phyloP scores from a whole-genome alignment of 2,888 invertebrate genomes.

The Agrenia bidenticulata region DNA sequence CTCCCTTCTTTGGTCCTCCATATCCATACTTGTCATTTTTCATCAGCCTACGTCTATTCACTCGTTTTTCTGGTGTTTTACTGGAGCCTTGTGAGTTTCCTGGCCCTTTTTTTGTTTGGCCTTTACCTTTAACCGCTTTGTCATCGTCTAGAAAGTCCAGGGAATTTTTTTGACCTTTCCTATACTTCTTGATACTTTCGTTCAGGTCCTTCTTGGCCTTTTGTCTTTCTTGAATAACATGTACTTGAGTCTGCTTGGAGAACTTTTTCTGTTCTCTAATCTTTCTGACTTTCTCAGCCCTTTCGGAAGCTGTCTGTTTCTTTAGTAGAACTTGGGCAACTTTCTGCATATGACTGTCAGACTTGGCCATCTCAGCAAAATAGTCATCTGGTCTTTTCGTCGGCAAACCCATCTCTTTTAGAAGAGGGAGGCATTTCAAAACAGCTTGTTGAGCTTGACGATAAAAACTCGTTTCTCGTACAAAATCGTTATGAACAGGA shows the following conservation, averaged over 20 bases:
- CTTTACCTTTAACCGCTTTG: constrained; percentile 55
- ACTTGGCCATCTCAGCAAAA: constrained; percentile 98
- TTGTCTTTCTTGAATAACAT: constrained; percentile 79
- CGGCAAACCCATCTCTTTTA: constrained; percentile 72
- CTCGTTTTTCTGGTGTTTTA: constrained; percentile 20
- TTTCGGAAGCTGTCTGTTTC: constrained; percentile 79
- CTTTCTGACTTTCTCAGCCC: constrained; percentile 86
- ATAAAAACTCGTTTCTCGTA: constrained; percentile 83
- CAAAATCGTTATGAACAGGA: constrained; percentile 85
- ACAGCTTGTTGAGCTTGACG: constrained; percentile 86
- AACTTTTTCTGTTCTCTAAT: constrained; percentile 88
- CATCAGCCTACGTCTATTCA: constrained; percentile 36
- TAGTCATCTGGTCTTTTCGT: constrained; percentile 92
- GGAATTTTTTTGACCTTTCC: constrained; percentile 78
- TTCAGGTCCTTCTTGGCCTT: constrained; percentile 88
- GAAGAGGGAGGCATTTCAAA: constrained; percentile 72
- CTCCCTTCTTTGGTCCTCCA: constrained; percentile 46
- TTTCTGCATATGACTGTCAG: constrained; percentile 97
- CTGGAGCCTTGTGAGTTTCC: constrained; percentile 13
- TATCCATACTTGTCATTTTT: constrained; percentile 51
- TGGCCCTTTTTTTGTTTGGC: constrained; percentile 6
- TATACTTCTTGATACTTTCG: constrained; percentile 88
- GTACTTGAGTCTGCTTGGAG: constrained; percentile 83
- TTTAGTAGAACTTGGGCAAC: constrained; percentile 70
- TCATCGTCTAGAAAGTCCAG: constrained; percentile 76